phyloP scores from a whole-genome alignment of 1,140 invertebrate species.

The Ectropis grisescens region DNA sequence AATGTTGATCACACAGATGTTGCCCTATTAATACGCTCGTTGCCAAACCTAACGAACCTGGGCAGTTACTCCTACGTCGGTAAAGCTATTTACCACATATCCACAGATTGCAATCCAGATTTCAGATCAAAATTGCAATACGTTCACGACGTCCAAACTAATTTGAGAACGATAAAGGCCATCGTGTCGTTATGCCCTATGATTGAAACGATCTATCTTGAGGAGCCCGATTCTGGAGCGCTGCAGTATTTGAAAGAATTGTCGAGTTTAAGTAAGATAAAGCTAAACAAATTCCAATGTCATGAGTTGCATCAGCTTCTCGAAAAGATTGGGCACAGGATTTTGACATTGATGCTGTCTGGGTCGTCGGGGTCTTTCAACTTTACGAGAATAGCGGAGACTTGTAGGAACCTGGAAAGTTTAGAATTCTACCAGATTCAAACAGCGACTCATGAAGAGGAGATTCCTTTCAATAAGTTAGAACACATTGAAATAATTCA shows the following conservation, averaged over 20 bases:
- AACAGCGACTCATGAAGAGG: slow-evolving; percentile 69
- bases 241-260: slow-evolving; percentile 67
- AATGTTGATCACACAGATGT: slow-evolving; percentile 75
- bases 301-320: slow-evolving; percentile 72
- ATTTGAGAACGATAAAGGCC: slow-evolving; percentile 67
- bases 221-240: slow-evolving; percentile 70
- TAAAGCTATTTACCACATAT: slow-evolving; percentile 69
- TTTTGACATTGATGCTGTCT: slow-evolving; percentile 74
- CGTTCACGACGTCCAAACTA: slow-evolving; percentile 73
- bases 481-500: slow-evolving; percentile 75
- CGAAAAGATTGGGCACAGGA: slow-evolving; percentile 68
- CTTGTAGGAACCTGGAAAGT: slow-evolving; percentile 70
- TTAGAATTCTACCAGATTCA: slow-evolving; percentile 75
- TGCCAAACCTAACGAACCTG: slow-evolving; percentile 73
- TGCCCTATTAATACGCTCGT: slow-evolving; percentile 70
- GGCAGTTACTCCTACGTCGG: slow-evolving; percentile 77
- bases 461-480: slow-evolving; percentile 72
- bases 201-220: slow-evolving; percentile 74
- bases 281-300: slow-evolving; percentile 74
- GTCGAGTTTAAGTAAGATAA: slow-evolving; percentile 68
- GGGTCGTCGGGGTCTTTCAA: slow-evolving; percentile 71
- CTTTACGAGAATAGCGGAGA: slow-evolving; percentile 71
- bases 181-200: slow-evolving; percentile 72
- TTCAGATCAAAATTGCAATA: slow-evolving; percentile 74
- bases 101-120: slow-evolving; percentile 61